Evolutionary conservation across 2,888 invertebrate species (phyloP), one percentile per base, ranked within the genome.

Genomic region (Sericinus montela): DNA sequence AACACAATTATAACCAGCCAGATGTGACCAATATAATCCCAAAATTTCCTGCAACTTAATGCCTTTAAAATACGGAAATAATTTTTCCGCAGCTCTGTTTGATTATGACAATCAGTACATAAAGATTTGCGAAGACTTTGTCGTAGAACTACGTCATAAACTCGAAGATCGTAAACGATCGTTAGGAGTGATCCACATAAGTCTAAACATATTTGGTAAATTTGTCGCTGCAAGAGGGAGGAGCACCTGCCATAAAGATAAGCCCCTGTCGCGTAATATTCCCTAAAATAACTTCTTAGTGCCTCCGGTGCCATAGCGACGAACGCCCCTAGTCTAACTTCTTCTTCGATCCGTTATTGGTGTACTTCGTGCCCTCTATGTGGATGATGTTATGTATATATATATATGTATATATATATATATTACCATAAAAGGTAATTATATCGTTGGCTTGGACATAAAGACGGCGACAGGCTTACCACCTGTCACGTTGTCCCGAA

Each of bases 191-290:
- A 86, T 83, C 86, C 82, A 71, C 75, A 69, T 85, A 86, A 85
- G 85, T 80, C 84, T 69, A 70, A 65, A 76, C 82, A 81, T 83
- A 85, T 88, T 86, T 78, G 72, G 78, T 72, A 75, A 87, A 87
- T 87, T 88, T 88, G 86, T 85, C 70, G 74, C 67, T 63, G 65
- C 63, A 57, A 67, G 73, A 64, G 73, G 73, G 66, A 68, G 77
- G 83, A 80, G 81, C 84, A 87, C 86, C 88, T 88, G 87, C 84
- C 84, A 85, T 87, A 87, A 87, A 88, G 88, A 88, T 88, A 88
- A 88, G 87, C 87, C 73, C 68, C 72, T 74, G 82, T 75, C 76
- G 75, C 81, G 80, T 80, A 83, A 83, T 83, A 83, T 81, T 75
- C 85, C 87, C 85, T 86, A 81, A 85, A 87, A 85, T 87, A 86